Base-by-base conservation (phyloP, 2,113 vertebrate genomes). In the Chelonoidis abingdonii region DNA sequence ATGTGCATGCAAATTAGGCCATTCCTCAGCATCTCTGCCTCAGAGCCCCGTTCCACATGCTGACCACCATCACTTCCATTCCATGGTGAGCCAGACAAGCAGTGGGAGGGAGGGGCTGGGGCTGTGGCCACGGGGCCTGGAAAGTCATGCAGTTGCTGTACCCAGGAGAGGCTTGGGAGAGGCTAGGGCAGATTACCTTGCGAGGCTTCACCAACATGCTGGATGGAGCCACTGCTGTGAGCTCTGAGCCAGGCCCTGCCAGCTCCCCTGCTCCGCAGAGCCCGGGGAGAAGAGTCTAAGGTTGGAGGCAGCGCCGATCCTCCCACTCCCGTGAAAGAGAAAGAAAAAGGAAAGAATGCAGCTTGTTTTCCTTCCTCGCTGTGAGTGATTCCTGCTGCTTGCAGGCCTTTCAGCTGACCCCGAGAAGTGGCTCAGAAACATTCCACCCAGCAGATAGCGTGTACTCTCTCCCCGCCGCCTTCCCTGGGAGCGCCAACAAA, bases 391-490 rank as follows among this genome's bases (percentile, higher is more conserved):
- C 75, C 93, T 80, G 53, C 86, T 91, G 88, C 82, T 91, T 82
- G 62, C 2, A 5, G 97, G 80, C 80, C 93, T 84, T 75, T 91
- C 86, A 96, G 88, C 93, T 89, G 80, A 88, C 85, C 86, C 88
- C 56, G 35, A 41, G 6, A 97, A 97, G 80, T 81, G 88, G 86
- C 72, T 53, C 88, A 94, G 86, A 95, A 97, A 97, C 85, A 96
- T 97, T 96, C 95, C 96, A 92, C 59, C 84, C 84, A 1, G 12
- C 17, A 86, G 95, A 95, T 97, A 97, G 96, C 86, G 65, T 86
- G 65, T n/a, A 83, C 79, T 95, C 97, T 95, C 97, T 94, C 80
- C 69, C 83, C 84, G 38, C 59, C n/a, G 0, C 2, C 41, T 87
- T 84, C 81, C 81, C 85, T 83, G 65, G 13, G n/a, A 0, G 1